A percentile compares a stretch with the other conserved stretches of the same genome.
phyloP scores from a whole-genome alignment of 2,113 vertebrate species.

The Leucopsar rothschildi region DNA sequence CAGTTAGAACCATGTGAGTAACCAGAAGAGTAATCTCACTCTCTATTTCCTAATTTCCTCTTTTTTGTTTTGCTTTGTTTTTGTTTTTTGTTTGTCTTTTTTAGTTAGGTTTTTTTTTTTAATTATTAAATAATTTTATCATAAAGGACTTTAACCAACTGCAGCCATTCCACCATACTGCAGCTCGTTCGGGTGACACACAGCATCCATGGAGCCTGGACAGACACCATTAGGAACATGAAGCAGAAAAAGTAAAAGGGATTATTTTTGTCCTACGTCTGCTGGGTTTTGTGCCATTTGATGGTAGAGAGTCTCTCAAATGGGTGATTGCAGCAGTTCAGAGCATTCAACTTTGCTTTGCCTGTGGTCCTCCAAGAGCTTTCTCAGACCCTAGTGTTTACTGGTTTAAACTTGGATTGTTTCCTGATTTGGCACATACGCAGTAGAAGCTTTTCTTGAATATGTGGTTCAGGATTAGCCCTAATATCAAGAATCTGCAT shows the following conservation, averaged over 20 bases:
- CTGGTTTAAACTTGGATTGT: not conserved
- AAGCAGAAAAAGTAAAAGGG: not conserved
- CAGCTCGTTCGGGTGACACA: not conserved
- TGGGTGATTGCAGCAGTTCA: not conserved
- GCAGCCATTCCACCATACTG: rapidly evolving
- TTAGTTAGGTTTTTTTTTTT: not conserved
- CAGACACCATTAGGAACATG: not conserved
- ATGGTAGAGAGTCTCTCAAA: not conserved
- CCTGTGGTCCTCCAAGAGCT: not conserved
- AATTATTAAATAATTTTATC: not conserved
- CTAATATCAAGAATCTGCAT: not conserved
- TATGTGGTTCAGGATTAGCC: not conserved
- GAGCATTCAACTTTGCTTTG: not conserved
- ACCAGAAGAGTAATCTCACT: not conserved
- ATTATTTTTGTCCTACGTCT: not conserved
- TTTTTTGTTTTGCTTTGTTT: not conserved
- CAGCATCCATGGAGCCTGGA: rapidly evolving
- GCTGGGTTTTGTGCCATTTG: not conserved
- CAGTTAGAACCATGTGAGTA: not conserved
- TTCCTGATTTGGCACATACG: not conserved
- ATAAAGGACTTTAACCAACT: not conserved
- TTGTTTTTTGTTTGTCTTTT: not conserved
- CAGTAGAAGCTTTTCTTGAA: not conserved
- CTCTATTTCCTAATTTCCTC: not conserved
- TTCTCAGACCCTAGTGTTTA: not conserved